Conservation (phyloP, 2,888 invertebrate species). For the Archaeoteleia sp. region DNA sequence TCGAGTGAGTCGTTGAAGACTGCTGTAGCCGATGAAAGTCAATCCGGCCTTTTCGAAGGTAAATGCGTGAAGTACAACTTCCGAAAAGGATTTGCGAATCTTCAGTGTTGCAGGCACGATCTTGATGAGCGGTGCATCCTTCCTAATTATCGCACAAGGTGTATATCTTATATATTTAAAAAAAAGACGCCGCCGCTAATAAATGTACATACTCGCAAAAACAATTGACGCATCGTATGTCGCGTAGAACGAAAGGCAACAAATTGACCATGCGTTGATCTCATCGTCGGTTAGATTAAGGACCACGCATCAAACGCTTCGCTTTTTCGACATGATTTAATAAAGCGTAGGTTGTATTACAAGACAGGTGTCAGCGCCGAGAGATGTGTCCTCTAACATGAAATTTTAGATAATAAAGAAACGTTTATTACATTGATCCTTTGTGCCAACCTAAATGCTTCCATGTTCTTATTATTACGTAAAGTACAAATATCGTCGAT, state of each 20-base stretch:
- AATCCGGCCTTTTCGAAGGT: too few species aligned
- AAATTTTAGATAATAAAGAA: slow-evolving; percentile 48
- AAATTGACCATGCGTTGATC: slow-evolving; percentile 48
- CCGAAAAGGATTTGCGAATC: too few species aligned
- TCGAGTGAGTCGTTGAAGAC: too few species aligned
- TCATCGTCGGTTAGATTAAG: slow-evolving; percentile 45
- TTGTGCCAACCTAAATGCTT: slow-evolving; percentile 8
- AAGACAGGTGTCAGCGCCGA: slow-evolving; percentile 24
- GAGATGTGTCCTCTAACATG: slow-evolving; percentile 31
- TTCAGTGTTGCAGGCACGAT: too few species aligned
- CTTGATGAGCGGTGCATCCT: too few species aligned
- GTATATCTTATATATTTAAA: too few species aligned
- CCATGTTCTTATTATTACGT: slow-evolving; percentile 2
- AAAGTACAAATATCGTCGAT: too few species aligned
- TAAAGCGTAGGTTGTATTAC: slow-evolving; percentile 23
- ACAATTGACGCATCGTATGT: slow-evolving; percentile 13
- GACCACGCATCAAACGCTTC: too few species aligned
- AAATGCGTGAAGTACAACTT: too few species aligned
- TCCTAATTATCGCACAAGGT: too few species aligned
- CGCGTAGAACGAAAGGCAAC: slow-evolving; percentile 13
- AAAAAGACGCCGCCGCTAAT: too few species aligned
- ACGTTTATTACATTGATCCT: slow-evolving; percentile 44
- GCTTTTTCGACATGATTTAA: slow-evolving; percentile 31
- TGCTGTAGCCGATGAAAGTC: too few species aligned
- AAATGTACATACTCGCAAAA: slow-evolving; percentile 22